Conservation (phyloP, 2,113 vertebrate genomes). For the Rattus rattus region DNA sequence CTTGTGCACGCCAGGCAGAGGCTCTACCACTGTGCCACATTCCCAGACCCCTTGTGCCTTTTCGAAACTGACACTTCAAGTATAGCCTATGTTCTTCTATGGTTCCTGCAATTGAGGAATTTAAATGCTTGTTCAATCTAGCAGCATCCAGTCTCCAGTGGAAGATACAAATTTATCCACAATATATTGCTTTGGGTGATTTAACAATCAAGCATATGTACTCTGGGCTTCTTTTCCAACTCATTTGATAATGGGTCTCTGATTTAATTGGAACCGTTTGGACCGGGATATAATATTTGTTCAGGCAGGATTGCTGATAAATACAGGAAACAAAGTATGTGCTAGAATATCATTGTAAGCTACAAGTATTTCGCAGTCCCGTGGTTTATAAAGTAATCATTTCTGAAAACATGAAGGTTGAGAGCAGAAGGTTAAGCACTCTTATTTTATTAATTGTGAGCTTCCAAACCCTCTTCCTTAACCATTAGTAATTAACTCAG, state of each 20-base stretch:
- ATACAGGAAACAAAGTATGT: slow-evolving; percentile 35
- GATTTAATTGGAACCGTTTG: slow-evolving; percentile 58
- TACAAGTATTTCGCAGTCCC: background rate
- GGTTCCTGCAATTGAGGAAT: background rate
- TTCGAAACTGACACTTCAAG: background rate
- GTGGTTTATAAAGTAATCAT: background rate
- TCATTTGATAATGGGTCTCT: slow-evolving; percentile 44
- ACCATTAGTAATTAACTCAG: background rate
- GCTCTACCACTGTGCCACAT: background rate
- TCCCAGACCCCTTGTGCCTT: background rate
- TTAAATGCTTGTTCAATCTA: slow-evolving; percentile 37
- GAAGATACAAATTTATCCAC: slow-evolving; percentile 50
- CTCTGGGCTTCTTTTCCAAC: slow-evolving; percentile 50
- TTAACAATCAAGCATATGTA: slow-evolving; percentile 22
- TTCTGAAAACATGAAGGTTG: background rate
- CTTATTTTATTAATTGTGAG: background rate
- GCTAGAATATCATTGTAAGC: slow-evolving; percentile 21
- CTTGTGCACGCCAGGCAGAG: too few relatives aligned
- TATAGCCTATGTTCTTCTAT: slow-evolving; percentile 10
- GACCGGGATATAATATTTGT: slow-evolving; percentile 38
- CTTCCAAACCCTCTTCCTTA: background rate
- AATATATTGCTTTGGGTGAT: slow-evolving; percentile 34
- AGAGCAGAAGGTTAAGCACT: background rate
- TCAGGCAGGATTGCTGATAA: slow-evolving; percentile 9
- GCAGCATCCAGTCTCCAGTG: background rate